These are phyloP conservation scores for Gallinago paraguaiae DNA, from an alignment of 2,113 vertebrate genomes.

Conservation along the genomic window DNA sequence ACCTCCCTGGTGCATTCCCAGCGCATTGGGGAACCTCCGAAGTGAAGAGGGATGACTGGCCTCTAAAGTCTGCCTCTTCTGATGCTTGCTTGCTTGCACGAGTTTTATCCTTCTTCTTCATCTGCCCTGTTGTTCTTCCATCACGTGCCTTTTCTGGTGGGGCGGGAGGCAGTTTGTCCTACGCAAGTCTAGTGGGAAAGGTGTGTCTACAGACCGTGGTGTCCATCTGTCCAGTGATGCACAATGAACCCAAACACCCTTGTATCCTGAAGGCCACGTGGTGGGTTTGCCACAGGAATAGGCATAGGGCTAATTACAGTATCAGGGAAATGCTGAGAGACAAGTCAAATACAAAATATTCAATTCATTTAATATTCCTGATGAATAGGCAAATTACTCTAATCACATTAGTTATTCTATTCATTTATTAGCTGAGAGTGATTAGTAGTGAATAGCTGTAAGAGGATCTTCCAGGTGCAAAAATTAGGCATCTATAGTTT, in stretches of 20 bases:
- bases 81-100: not conserved
- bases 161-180: not conserved
- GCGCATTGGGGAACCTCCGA: not conserved
- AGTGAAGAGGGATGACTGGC: not conserved
- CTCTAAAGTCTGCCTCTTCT: not conserved
- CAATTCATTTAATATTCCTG: conserved; percentile 79
- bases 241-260: not conserved
- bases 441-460: conserved; percentile 77
- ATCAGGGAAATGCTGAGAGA: conserved; percentile 70
- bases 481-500: conserved; percentile 78
- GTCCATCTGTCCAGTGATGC: not conserved
- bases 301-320: conserved; percentile 68
- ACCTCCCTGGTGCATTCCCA: not conserved
- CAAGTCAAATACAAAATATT: conserved; percentile 74
- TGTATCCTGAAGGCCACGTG: not conserved
- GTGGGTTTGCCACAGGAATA: not conserved
- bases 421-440: conserved; percentile 79
- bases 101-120: not conserved
- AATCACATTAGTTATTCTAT: conserved; percentile 82
- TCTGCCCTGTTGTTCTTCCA: not conserved
- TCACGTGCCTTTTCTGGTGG: not conserved
- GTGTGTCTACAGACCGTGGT: accelerated
- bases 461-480: conserved; percentile 77
- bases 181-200: not conserved
- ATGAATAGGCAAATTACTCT: conserved; percentile 79